Base-by-base conservation (phyloP, 2,888 invertebrate genomes). In the Stenchaetothrips biformis region DNA sequence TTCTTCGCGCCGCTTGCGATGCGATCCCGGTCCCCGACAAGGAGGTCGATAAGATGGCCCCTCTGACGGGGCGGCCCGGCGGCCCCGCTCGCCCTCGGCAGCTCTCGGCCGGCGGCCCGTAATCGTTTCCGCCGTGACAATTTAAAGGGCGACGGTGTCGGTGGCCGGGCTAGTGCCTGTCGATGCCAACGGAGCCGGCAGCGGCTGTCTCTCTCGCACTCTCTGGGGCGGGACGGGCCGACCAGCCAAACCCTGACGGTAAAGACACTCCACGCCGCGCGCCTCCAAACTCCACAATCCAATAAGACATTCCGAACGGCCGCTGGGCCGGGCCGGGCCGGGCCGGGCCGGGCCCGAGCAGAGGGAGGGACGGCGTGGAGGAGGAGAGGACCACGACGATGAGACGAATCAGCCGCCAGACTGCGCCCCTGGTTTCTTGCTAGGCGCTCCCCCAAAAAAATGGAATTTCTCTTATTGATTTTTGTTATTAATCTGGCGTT, bases 111-210 rank as follows among this genome's bases (percentile, higher is more conserved):
- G 13, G 6, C 2, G 13, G 67, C 1, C 21, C 11, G 11, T 74
- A 74, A 74, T 74, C 67, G 67, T 74, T 74, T 25, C 67, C 67
- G 6, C 67, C 67, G 67, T 25, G 67, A 74, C 67, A 74, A 21
- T 74, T 74, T 74, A 74, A 74, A 25, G 25, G 53, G 59, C 16
- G 1, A 16, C 67, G 53, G 18, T 13, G 53, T 53, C 18, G 67
- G 67, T 74, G 25, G 67, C 11, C 25, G 8, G 67, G 67, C 67
- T 74, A 74, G 25, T 74, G 67, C 25, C 21, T 74, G 67, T 74
- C 67, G 67, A 16, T 9, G 53, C 13, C 9, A 53, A 53, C 13
- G 6, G 53, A 16, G 37, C 37, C 13, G 53, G 53, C 13, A 7
- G 53, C 9, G 53, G 53, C 53, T 2, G 3, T 16, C 53, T 53